Evolutionary conservation across 2,888 invertebrate species (phyloP).

Genomic region (Hoplodrina ambigua): DNA sequence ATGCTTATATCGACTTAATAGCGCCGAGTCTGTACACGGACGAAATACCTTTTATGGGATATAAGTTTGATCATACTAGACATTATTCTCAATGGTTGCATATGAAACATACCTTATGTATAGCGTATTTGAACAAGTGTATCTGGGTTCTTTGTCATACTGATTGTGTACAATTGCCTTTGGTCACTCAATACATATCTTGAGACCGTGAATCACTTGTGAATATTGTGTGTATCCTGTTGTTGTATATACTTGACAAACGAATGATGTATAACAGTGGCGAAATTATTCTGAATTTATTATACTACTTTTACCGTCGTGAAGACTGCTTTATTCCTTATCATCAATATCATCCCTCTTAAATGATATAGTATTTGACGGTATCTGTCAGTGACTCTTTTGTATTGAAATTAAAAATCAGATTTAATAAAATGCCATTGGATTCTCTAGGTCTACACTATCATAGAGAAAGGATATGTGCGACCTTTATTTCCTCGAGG

Average conservation of each 20-base stretch:
- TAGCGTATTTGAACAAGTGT: conserved; percentile 76
- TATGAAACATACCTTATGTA: conserved; percentile 41
- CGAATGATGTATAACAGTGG: conserved; percentile 29
- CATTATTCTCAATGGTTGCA: conserved; percentile 42
- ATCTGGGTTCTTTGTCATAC: conserved; percentile 66
- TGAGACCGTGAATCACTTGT: conserved; percentile 66
- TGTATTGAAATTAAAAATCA: background rate
- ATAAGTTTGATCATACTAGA: conserved; percentile 2
- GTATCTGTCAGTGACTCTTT: background rate
- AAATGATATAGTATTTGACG: background rate
- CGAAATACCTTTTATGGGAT: background rate
- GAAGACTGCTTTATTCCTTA: conserved; percentile 9
- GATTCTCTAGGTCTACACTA: background rate
- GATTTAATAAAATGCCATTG: background rate
- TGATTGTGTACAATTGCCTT: conserved; percentile 66
- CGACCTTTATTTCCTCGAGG: background rate
- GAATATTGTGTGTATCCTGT: conserved; percentile 66
- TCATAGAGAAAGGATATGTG: background rate
- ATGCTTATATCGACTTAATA: too few relatives aligned
- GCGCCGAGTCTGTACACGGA: too few relatives aligned
- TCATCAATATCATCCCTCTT: background rate
- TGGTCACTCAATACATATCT: conserved; percentile 64
- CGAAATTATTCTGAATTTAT: conserved; percentile 21
- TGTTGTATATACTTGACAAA: conserved; percentile 47
- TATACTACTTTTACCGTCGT: background rate